Evolutionary conservation across 2,797 vertebrate genomes (phyloP), one percentile per base, ranked within the genome.

Genomic region (Gila robusta): DNA sequence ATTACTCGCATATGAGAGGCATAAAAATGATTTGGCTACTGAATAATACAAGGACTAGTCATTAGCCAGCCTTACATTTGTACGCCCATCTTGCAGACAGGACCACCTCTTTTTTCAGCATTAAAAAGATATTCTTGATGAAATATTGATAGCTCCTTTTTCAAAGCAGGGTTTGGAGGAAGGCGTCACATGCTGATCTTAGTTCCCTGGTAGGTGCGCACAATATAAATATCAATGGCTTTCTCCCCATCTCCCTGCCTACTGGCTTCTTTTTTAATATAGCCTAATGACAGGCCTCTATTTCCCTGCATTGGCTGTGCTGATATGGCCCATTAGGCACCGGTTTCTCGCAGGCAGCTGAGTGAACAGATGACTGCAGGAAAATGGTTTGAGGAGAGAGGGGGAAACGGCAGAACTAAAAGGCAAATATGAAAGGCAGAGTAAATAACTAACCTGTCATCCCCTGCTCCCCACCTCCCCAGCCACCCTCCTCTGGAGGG

Each of bases 401-500:
- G 70, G 83, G 64, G 54, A 90, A 84, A 87, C 84, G 76, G 85
- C 86, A 87, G 90, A 91, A 92, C 90, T 91, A 88, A 93, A 92
- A 92, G 88, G 89, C 91, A 93, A 94, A 94, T 93, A 92, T 93
- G 92, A 91, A 92, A 94, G 92, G 87, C 87, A 88, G 83, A 83
- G 93, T 93, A 94, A 93, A 94, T 92, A 95, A 94, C 92, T 92
- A 94, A 93, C 92, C 92, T 93, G 94, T 94, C 94, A 94, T 70
- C 70, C 91, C 93, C 91, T 91, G 86, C 91, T 88, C 87, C 82
- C 86, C 78, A 86, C 90, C 92, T 77, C 80, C 84, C 87, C 90
- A 72, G 77, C 84, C 41, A 2, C 49, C 76, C 67, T 85, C 82
- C 88, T 66, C 84, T 73, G 77, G 79, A 82, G 72, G 73, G 80